Evolutionary conservation across 2,888 invertebrate species (phyloP), one percentile per base, ranked within the genome.

Genomic region (Limnephilus marmoratus): DNA sequence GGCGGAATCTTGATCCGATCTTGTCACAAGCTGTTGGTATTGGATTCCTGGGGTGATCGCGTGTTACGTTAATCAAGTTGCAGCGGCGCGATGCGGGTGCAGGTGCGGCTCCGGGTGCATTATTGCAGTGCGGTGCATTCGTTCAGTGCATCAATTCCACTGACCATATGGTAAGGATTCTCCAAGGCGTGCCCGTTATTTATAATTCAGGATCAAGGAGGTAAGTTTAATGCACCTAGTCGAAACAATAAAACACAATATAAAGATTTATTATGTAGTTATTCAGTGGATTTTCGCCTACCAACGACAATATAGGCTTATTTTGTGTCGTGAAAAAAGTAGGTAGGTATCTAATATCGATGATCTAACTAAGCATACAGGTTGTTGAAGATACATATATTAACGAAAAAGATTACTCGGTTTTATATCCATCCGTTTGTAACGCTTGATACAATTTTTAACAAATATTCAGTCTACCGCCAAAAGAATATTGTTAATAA

Each of bases 51-150:
- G 87, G 53, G 87, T 68, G 87, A 87, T 87, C 87, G 87, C 87
- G 87, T 87, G 87, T 68, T 86, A 86, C 85, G 53, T 49, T 29
- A 49, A 85, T 81, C 90, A 90, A 87, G 93, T 91, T 87, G 91
- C 91, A 91, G 91, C 83, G 15, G 53, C 90, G 80, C 90, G 93
- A 93, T 93, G 93, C 93, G 93, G 93, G 93, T 90, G 91, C 93
- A 93, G 93, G 93, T 93, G 93, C 90, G 68, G 68, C 24, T 68
- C 24, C 68, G 68, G 68, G 68, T 37, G 91, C 86, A 68, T 49
- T 49, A 86, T 49, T 45, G 86, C 86, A 29, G 49, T 31, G 81
- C 90, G 90, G 91, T 90, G 91, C 90, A 31, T 45, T 45, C 15
- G 37, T 34, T 41, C 83, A 24, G 83, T 7, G 29, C 37, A 18